Conservation (phyloP, 2,888 invertebrate species). For the Holacanthella duospinosa region DNA sequence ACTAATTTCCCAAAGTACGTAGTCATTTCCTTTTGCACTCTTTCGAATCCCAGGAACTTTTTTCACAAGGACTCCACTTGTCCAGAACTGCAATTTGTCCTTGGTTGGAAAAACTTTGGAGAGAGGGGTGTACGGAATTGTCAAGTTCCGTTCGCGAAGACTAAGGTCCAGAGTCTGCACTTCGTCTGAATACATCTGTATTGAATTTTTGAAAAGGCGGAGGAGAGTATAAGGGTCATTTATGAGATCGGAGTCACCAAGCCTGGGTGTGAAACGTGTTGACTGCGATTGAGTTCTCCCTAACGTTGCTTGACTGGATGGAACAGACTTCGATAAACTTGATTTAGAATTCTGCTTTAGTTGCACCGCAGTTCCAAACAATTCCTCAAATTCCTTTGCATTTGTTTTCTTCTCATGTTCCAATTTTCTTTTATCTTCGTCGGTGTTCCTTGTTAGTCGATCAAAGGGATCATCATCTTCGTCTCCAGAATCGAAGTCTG, state of each 20-base stretch:
- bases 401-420: background rate
- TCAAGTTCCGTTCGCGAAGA: slow-evolving; percentile 28
- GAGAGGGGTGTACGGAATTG: slow-evolving; percentile 17
- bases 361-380: background rate
- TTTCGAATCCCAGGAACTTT: slow-evolving; percentile 22
- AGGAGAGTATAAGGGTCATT: slow-evolving; percentile 27
- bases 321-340: background rate
- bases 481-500: slow-evolving; percentile 1
- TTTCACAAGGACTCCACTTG: slow-evolving; percentile 22
- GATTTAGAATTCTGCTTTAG: background rate
- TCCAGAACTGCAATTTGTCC: slow-evolving; percentile 29
- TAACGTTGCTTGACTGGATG: background rate
- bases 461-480: background rate
- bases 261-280: background rate
- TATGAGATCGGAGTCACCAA: slow-evolving; percentile 11
- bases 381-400: background rate
- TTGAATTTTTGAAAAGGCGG: slow-evolving; percentile 21
- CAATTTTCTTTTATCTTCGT: background rate
- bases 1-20: slow-evolving; percentile 30
- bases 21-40: slow-evolving; percentile 33
- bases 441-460: background rate
- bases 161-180: slow-evolving; percentile 17
- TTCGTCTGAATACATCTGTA: slow-evolving; percentile 24
- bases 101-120: slow-evolving; percentile 13
- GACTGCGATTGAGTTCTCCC: background rate